Evolutionary conservation across 2,797 vertebrate genomes (phyloP), one percentile per base, ranked within the genome.

Genomic region (Bryconaethiops microstoma): DNA sequence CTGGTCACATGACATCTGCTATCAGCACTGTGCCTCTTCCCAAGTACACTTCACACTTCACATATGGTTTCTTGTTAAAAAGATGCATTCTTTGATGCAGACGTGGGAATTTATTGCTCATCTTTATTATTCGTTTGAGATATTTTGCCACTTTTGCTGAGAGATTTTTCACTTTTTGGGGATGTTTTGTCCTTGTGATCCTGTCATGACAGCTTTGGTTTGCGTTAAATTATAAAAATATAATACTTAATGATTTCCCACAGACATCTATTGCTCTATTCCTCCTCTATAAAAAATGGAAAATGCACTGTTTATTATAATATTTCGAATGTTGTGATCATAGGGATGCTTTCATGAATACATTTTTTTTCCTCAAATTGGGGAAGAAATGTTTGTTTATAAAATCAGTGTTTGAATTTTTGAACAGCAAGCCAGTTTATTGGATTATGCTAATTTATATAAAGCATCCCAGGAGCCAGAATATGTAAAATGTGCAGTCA

Each of bases 1-100:
- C 35, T 70, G 29, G 60, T 76, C 75, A 81, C 21, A 48, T 52
- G 45, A 29, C 81, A 50, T 29, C 59, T 81, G 52, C 78, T 72
- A 81, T 42, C 39, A 65, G 72, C 19, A 8, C 67, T 60, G 16
- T 39, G 21, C 14, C 45, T 42, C 14, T n/a, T 72, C 64, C 23
- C 59, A 50, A 82, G 25, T 40, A 42, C 35, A 48, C 57, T 54
- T 81, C 16, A 45, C 74, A 52, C 68, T 73, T 40, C 25, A 60
- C 50, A 77, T 19, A 0, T 13, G 19, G 10, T 25, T 65, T 63
- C 52, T 57, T 71, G 52, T 23, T 23, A 77, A 52, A 54, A 69
- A 55, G 4, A 75, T 12, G 0, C 40, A 17, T 65, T 29, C 13
- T 29, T 69, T 14, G 17, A 7, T 65, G 19, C 48, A 79, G 52